Base-by-base conservation (phyloP, 2,888 invertebrate genomes). In the Tolmerus cingulatus region DNA sequence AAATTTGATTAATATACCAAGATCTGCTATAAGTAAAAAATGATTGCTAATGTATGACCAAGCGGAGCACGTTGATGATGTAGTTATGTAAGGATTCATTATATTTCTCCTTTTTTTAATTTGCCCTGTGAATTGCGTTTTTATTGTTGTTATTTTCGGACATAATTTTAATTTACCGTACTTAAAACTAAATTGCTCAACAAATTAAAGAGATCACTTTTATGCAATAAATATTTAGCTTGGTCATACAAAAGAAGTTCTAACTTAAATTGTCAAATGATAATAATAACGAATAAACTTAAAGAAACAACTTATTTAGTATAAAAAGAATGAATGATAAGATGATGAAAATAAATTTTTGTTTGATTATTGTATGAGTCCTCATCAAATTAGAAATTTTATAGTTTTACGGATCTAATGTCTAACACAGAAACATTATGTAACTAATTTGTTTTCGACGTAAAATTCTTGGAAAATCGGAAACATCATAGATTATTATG, bases 1-100 rank as follows among this genome's bases (percentile, higher is more conserved):
- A 90, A 91, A 90, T 89, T 84, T 89, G 27, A 87, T 89, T 9
- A 89, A 88, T 86, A 76, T 88, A 74, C 85, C 89, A 34, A 87
- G 87, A 84, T 88, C 76, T 37, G 87, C 87, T 86, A 86, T 77
- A 74, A 85, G 51, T 27, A 89, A 89, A 74, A 89, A 89, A 89
- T 89, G 89, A 89, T 89, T 88, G 86, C 88, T 89, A 88, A 82
- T 51, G 88, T 87, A 88, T 87, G 87, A 89, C 81, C 87, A 87
- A 82, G 74, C 81, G 12, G 86, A 88, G n/a, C 40, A 86, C 19
- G 74, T 66, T 37, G 76, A 87, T 66, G 87, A 89, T 88, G 84
- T 89, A 66, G 86, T 88, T 86, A 87, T 88, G 87, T 89, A 87
- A 87, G 57, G 57, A 57, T 84, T 66, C 8, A 51, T 55, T 16